These are phyloP conservation scores for Heterodera filipjevi DNA, from an alignment of 2,888 invertebrate genomes.

Conservation along the genomic window DNA sequence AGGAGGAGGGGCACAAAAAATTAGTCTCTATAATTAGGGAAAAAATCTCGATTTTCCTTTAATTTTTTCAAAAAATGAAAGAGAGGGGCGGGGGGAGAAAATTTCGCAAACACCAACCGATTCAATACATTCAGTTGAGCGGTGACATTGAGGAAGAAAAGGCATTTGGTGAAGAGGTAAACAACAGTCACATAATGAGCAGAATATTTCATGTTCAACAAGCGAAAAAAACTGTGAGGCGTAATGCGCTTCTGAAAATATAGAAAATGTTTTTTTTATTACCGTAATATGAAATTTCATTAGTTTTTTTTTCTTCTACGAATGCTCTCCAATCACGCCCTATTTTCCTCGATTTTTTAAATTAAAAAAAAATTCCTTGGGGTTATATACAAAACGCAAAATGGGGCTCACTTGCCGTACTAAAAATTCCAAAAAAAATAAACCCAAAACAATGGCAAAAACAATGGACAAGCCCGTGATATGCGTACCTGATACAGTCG, in stretches of 20 bases:
- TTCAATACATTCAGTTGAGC: slow-evolving; percentile 56
- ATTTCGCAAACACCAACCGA: slow-evolving; percentile 48
- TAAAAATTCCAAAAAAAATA: slow-evolving; percentile 15
- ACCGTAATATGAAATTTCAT: background rate
- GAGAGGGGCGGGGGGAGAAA: too few species aligned
- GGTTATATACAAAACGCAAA: too few species aligned
- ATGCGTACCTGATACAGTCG: slow-evolving; percentile 53
- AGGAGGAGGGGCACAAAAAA: background rate
- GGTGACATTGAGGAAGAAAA: slow-evolving; percentile 56
- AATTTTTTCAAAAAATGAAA: background rate
- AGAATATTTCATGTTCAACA: slow-evolving; percentile 59
- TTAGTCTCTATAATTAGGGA: background rate
- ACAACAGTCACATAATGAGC: slow-evolving; percentile 57
- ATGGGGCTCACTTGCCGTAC: background rate
- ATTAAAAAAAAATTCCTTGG: too few species aligned
- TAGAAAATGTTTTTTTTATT: slow-evolving; percentile 12
- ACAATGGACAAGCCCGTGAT: too few species aligned
- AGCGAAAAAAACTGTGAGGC: slow-evolving; percentile 54
- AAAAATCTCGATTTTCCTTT: background rate
- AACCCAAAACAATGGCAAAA: too few species aligned
- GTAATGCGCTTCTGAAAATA: slow-evolving; percentile 52
- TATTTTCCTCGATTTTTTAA: too few species aligned
- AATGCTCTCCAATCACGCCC: too few species aligned
- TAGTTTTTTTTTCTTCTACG: slow-evolving; percentile 35
- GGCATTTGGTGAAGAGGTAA: slow-evolving; percentile 56